Evolutionary conservation across 2,888 invertebrate species (phyloP), one percentile per base, ranked within the genome.

Genomic region (Meandrusa payeni): DNA sequence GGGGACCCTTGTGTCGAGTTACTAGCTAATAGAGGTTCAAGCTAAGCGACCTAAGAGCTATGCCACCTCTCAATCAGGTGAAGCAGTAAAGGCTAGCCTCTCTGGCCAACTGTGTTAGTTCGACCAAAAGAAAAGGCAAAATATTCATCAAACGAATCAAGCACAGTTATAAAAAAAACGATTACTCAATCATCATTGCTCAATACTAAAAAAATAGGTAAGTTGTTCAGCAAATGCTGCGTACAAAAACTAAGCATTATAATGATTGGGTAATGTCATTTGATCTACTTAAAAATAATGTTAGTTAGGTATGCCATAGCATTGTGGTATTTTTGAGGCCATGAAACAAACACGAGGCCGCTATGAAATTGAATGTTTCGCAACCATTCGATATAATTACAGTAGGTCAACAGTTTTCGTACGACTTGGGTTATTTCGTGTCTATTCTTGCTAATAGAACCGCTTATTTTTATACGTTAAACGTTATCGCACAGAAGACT

Each of bases 261-360:
- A 2, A 9, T 57, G 54, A 26, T 26, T 36, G 57, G 49, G 57
- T 54, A 55, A 57, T 52, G 39, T 54, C 52, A 52, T 51, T 55
- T 61, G 61, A 59, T 59, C 59, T 61, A 61, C 48, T 57, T 61
- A 51, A 28, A 36, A 54, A 62, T 52, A 49, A 52, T 37, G 6
- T 6, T 5, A 19, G 13, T 10, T 43, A 42, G 36, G 36, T 34
- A 43, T 48, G 46, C 48, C 17, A 42, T 38, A 23, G 43, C 39
- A 28, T 50, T 42, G 48, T 50, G 47, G 59, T 64, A 64, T 50
- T 53, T 53, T 48, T 54, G 52, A 53, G 66, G 61, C 36, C 50
- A 46, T 52, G 52, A 56, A 68, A 64, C 55, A 50, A 54, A 65
- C 52, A 59, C 75, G 59, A 71, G 74, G 74, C 59, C 58, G 45